Percentiles rank a stretch among this genome's conserved stretches.
Evolutionary conservation across 2,797 vertebrate genomes (phyloP).

Genomic region (Melanotaenia trifasciata): DNA sequence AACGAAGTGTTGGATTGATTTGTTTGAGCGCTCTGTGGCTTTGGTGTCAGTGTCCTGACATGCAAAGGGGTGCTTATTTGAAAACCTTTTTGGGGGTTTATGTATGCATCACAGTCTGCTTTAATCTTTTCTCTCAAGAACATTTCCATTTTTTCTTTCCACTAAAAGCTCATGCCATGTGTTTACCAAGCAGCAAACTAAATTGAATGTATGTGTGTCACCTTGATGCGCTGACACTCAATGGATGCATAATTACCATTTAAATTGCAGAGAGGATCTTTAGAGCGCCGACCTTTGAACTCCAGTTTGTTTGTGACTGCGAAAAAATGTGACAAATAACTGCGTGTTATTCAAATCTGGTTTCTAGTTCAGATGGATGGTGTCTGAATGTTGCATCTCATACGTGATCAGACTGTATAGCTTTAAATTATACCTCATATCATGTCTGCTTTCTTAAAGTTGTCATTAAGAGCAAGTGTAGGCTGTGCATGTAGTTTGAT

Average conservation of each 20-base stretch:
- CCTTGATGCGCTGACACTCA: conserved; percentile 5
- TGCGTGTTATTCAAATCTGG: not conserved
- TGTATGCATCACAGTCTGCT: conserved; percentile 1
- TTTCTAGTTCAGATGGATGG: not conserved
- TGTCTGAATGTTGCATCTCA: not conserved
- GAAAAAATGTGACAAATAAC: conserved; percentile 3
- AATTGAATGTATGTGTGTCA: conserved; percentile 15
- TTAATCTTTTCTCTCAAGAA: conserved; percentile 9
- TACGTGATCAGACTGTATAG: not conserved
- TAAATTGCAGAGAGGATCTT: conserved; percentile 6
- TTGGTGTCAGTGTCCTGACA: not conserved
- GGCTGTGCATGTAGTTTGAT: not conserved
- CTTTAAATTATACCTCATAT: not conserved
- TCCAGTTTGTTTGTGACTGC: not conserved
- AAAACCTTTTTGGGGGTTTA: conserved; percentile 15
- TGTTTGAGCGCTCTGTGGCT: not conserved
- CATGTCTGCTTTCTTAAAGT: not conserved
- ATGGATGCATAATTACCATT: conserved; percentile 15
- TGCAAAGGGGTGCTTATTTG: conserved; percentile 13
- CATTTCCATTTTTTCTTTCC: conserved; percentile 12
- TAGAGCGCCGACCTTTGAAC: conserved; percentile 17
- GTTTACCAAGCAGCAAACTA: not conserved
- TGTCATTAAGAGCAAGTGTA: not conserved
- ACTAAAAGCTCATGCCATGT: conserved; percentile 11
- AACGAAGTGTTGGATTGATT: conserved; percentile 9